A percentile compares a stretch with the other conserved stretches of the same genome.
These are phyloP conservation scores for Trachymyrmex cornetzi DNA, from an alignment of 1,140 invertebrate species.

Conservation along the genomic window DNA sequence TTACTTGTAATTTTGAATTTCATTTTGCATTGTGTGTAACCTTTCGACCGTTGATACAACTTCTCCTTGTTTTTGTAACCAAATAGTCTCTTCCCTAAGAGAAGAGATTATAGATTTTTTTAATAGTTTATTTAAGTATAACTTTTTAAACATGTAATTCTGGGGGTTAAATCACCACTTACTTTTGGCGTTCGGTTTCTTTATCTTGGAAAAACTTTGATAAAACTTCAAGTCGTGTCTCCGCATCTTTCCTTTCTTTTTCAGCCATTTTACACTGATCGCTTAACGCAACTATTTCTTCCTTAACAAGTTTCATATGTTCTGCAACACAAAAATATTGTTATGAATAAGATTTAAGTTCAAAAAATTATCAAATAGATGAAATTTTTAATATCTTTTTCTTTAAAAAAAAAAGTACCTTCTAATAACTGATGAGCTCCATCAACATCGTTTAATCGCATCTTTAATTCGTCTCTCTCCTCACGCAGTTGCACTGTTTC, in stretches of 20 bases:
- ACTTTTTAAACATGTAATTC: not conserved
- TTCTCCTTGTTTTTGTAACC: slow-evolving; percentile 94
- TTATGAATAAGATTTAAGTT: slow-evolving; percentile 14
- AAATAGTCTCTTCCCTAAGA: slow-evolving; percentile 92
- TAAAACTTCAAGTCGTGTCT: slow-evolving; percentile 94
- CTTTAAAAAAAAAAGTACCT: slow-evolving; percentile 74
- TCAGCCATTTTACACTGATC: slow-evolving; percentile 91
- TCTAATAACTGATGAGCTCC: slow-evolving; percentile 84
- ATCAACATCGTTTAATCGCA: slow-evolving; percentile 83
- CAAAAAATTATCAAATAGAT: slow-evolving; percentile 23
- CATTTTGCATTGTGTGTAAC: slow-evolving; percentile 92
- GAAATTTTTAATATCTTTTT: slow-evolving; percentile 55
- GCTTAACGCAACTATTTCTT: slow-evolving; percentile 87
- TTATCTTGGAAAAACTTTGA: slow-evolving; percentile 96
- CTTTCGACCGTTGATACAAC: slow-evolving; percentile 92
- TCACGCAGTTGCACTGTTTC: slow-evolving; percentile 80
- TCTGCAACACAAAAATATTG: slow-evolving; percentile 77
- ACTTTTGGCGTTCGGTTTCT: slow-evolving; percentile 94
- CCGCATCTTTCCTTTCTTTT: slow-evolving; percentile 92
- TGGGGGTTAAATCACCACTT: slow-evolving; percentile 33
- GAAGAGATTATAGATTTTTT: slow-evolving; percentile 9
- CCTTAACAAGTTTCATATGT: slow-evolving; percentile 84
- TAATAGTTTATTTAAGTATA: slow-evolving; percentile 17
- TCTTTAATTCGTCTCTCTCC: slow-evolving; percentile 84
- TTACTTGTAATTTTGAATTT: slow-evolving; percentile 93